These are phyloP conservation scores for Danio aesculapii DNA, from an alignment of 2,797 vertebrate genomes.

Conservation along the genomic window DNA sequence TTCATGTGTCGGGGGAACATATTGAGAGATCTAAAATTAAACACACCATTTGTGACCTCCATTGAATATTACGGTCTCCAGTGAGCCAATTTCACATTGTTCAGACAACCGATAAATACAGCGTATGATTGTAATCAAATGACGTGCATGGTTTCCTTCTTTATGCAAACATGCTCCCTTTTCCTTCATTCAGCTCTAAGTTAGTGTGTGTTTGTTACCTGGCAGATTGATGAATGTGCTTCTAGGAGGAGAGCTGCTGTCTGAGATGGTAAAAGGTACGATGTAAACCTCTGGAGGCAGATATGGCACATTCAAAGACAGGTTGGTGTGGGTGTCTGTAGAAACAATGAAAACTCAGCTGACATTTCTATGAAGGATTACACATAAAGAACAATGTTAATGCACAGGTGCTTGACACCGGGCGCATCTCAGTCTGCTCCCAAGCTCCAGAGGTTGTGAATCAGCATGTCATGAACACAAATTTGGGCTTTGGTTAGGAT, in stretches of 20 bases:
- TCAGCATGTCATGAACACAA: no score
- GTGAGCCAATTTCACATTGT: background rate
- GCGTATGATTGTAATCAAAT: conserved; percentile 14
- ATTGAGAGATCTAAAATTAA: conserved; percentile 6
- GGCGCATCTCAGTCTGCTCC: no score
- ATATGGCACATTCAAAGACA: conserved; percentile 81
- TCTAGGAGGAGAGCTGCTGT: conserved; percentile 79
- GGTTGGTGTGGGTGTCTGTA: conserved; percentile 84
- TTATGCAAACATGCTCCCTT: background rate
- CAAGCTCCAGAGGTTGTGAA: no score
- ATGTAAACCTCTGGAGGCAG: conserved; percentile 81
- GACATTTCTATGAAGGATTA: background rate
- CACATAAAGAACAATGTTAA: background rate
- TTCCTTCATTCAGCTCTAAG: background rate
- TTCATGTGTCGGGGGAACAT: background rate
- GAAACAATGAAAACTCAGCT: background rate
- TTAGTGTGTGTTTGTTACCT: conserved; percentile 67
- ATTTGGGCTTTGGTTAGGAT: no score
- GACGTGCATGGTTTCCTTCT: background rate
- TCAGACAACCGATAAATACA: conserved; percentile 23
- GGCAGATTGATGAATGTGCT: conserved; percentile 84
- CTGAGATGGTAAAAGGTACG: conserved; percentile 83
- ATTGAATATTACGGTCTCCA: conserved; percentile 20
- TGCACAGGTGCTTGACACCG: background rate
- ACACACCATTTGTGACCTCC: conserved; percentile 3